phyloP scores from a whole-genome alignment of 1,140 invertebrate species.

The Lasaia peninsularis region DNA sequence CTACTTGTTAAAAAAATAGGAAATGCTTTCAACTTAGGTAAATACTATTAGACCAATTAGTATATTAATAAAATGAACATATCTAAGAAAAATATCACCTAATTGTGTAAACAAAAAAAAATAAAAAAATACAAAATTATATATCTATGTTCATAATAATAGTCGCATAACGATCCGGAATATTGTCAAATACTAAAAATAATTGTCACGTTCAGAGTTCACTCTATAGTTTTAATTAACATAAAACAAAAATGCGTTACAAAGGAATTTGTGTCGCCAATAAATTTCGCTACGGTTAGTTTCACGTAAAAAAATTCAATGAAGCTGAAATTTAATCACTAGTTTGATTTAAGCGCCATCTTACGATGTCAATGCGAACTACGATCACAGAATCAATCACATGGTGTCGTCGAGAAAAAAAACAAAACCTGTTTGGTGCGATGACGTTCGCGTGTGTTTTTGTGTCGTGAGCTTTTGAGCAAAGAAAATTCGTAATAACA shows the following conservation, averaged over 20 bases:
- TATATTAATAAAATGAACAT: too few relatives aligned
- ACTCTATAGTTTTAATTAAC: slow-evolving; percentile 28
- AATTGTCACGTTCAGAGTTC: too few relatives aligned
- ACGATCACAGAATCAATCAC: slow-evolving; percentile 42
- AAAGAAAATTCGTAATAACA: slow-evolving; percentile 34
- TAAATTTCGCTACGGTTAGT: slow-evolving; percentile 39
- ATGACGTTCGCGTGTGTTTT: slow-evolving; percentile 64
- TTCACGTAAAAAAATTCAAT: slow-evolving; percentile 30
- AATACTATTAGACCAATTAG: too few relatives aligned
- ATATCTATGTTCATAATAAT: too few relatives aligned
- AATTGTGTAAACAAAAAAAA: too few relatives aligned
- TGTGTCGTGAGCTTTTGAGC: slow-evolving; percentile 47
- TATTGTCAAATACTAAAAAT: too few relatives aligned
- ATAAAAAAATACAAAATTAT: too few relatives aligned
- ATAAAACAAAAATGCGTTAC: slow-evolving; percentile 26
- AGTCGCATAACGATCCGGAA: too few relatives aligned
- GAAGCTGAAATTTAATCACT: slow-evolving; percentile 25
- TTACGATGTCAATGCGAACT: slow-evolving; percentile 30
- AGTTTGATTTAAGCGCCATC: slow-evolving; percentile 40
- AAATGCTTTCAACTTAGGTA: too few relatives aligned
- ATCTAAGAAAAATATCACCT: too few relatives aligned
- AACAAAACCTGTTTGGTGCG: slow-evolving; percentile 62
- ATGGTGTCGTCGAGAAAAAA: slow-evolving; percentile 48
- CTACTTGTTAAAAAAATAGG: too few relatives aligned
- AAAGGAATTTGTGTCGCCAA: slow-evolving; percentile 30